These are phyloP conservation scores for Eurytoma californica DNA, from an alignment of 2,888 invertebrate species.

Conservation along the genomic window DNA sequence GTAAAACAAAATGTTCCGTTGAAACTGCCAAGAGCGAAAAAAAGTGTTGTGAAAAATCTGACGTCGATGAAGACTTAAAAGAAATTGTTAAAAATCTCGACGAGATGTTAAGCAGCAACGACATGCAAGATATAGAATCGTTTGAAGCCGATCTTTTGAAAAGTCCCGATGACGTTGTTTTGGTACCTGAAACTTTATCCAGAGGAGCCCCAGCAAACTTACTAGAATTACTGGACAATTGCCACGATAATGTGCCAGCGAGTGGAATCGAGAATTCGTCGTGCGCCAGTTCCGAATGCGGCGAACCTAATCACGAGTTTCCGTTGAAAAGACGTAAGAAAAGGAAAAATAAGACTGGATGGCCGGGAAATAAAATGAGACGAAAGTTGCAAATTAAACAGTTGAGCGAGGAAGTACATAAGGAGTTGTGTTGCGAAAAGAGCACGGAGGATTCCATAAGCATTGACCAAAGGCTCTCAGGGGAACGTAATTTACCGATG, in stretches of 20 bases:
- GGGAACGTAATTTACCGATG: not conserved
- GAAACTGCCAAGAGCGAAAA: conserved; percentile 53
- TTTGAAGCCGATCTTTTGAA: conserved; percentile 70
- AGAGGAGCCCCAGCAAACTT: conserved; percentile 69
- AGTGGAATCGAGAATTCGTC: conserved; percentile 71
- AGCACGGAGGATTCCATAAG: conserved; percentile 36
- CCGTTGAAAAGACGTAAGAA: conserved; percentile 77
- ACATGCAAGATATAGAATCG: conserved; percentile 76
- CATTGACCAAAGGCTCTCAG: not conserved
- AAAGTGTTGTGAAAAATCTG: conserved; percentile 62
- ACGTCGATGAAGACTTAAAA: conserved; percentile 68
- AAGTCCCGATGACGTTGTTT: conserved; percentile 54
- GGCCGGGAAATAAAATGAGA: conserved; percentile 79
- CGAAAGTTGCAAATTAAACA: conserved; percentile 64
- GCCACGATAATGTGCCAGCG: conserved; percentile 64
- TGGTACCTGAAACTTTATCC: conserved; percentile 55
- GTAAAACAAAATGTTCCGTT: not conserved
- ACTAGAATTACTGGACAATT: conserved; percentile 71
- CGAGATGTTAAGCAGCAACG: conserved; percentile 74
- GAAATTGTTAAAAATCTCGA: conserved; percentile 75
- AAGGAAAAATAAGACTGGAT: conserved; percentile 87
- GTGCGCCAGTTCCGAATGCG: conserved; percentile 72
- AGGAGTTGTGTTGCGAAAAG: conserved; percentile 63
- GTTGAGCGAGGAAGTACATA: conserved; percentile 60
- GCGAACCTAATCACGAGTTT: conserved; percentile 66